Evolutionary conservation across 2,888 invertebrate species (phyloP).

Genomic region (Amblyteles armatorius): DNA sequence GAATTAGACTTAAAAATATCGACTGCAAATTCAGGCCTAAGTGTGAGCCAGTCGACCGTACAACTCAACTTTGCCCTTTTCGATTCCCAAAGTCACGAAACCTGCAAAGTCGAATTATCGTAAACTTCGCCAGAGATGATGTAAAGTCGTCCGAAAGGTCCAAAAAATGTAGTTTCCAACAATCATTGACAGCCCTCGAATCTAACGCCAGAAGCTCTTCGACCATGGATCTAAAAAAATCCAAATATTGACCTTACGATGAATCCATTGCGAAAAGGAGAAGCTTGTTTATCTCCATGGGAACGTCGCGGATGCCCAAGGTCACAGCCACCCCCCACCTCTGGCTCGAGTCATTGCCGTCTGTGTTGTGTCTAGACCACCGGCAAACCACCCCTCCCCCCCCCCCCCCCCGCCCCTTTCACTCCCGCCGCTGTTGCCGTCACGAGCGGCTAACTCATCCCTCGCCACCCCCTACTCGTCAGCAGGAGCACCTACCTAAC

Average conservation of each 20-base stretch:
- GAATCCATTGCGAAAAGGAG: slow-evolving; percentile 10
- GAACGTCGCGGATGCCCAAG: slow-evolving; percentile 79
- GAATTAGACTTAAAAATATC: too few species aligned
- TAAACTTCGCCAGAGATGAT: too few species aligned
- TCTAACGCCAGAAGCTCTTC: neutral
- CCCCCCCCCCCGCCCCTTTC: slow-evolving; percentile 27
- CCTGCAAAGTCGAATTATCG: too few species aligned
- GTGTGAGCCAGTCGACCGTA: neutral
- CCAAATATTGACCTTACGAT: neutral
- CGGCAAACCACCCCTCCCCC: slow-evolving; percentile 66
- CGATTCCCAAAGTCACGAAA: too few species aligned
- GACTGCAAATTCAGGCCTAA: too few species aligned
- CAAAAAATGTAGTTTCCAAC: neutral
- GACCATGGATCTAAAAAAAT: neutral
- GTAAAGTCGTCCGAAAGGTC: too few species aligned
- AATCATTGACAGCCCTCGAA: neutral
- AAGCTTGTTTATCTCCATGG: slow-evolving; percentile 79
- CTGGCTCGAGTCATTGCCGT: slow-evolving; percentile 70
- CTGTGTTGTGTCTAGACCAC: slow-evolving; percentile 82
- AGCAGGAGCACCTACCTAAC: slow-evolving; percentile 52
- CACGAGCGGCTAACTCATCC: slow-evolving; percentile 65
- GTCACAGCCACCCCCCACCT: slow-evolving; percentile 73
- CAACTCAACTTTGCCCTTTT: neutral
- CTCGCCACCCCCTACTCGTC: slow-evolving; percentile 68
- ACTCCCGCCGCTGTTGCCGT: slow-evolving; percentile 39